Evolutionary conservation across 2,113 vertebrate species (phyloP), one percentile per base, ranked within the genome.

Genomic region (Tragulus kanchil): DNA sequence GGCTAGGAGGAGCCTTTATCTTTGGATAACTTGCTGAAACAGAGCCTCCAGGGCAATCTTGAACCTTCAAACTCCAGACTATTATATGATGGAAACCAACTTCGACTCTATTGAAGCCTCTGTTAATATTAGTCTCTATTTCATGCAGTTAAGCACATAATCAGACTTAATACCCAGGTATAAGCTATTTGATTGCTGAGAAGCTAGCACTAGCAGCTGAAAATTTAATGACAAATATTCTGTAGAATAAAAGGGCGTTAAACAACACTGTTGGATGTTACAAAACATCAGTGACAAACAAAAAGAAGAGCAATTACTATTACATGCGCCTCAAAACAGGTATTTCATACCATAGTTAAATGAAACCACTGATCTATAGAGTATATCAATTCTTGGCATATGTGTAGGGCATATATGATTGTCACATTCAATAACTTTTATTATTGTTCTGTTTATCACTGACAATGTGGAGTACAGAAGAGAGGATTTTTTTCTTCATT

Each of bases 371-470:
- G 81, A 79, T 23, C 8, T 94, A 67, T 28, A 42, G 31, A 61
- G 42, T 85, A 88, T 91, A 91, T 96, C 1, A 16, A 25, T n/a
- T 91, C 59, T 87, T 90, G 48, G 64, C 19, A 16, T 93, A 81
- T 91, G 69, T 88, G 42, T 95, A 45, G 48, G 48, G 45, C 42
- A 95, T 88, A 89, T 96, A 95, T 81, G 78, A 88, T 67, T 81
- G 45, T 75, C 88, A 45, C n/a, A 88, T 81, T 95, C 62, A 90
- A 71, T 93, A 90, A 87, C 2, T 88, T 93, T 96, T 91, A 88
- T 96, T 93, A 85, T 82, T 93, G 62, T 93, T 96, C 77, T 93
- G 50, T 95, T 97, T 93, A 91, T 90, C 92, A 75, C 28, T 96
- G 86, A 91, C 65, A 91, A 85, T 17, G 19, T 11, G 69, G 69